Percentiles rank a stretch among this genome's conserved stretches.
Evolutionary conservation across 2,797 vertebrate genomes (phyloP).

Genomic region (Enoplosus armatus): DNA sequence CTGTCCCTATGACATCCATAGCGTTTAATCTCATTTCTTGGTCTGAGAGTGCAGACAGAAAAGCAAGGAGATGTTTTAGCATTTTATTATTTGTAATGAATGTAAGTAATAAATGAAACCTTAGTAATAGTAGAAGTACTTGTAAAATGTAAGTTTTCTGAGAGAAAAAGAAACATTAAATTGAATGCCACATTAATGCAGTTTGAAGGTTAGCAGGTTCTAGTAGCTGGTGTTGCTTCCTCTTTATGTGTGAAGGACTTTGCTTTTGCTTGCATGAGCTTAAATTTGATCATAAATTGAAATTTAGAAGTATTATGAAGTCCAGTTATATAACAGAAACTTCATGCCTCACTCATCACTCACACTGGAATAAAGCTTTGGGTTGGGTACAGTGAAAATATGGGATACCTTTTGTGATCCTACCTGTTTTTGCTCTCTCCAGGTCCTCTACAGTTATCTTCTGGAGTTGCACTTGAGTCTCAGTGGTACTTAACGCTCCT

Average conservation of each 20-base stretch:
- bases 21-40: constrained; percentile 26
- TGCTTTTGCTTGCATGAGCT: neutral
- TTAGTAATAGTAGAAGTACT: neutral
- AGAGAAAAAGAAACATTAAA: neutral
- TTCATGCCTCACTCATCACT: neutral
- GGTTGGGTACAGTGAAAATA: neutral
- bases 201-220: neutral
- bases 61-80: neutral
- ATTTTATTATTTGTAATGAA: neutral
- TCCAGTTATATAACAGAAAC: neutral
- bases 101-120: no score
- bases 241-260: neutral
- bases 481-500: neutral
- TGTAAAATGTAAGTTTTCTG: neutral
- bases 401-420: neutral
- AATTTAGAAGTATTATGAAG: neutral
- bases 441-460: constrained; percentile 11
- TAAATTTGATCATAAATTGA: neutral
- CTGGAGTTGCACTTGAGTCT: constrained; percentile 32
- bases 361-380: neutral
- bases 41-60: neutral
- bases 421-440: constrained; percentile 7
- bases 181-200: neutral
- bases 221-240: neutral
- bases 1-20: neutral